Conservation (phyloP, 2,113 vertebrate species). For the Leucopsar rothschildi region DNA sequence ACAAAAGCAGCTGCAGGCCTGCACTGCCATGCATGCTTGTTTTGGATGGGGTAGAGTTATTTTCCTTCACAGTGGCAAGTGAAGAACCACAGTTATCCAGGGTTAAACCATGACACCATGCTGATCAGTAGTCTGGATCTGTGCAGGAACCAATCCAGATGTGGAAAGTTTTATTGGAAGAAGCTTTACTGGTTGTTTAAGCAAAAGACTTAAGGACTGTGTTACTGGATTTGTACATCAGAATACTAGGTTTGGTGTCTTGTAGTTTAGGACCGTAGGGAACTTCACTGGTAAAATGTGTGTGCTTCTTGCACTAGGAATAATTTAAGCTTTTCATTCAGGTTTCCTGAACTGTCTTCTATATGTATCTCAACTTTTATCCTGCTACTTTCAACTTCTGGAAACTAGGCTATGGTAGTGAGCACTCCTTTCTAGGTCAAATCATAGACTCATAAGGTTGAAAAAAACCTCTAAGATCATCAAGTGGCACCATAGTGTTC, state of each 20-base stretch:
- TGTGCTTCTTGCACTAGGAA: not conserved
- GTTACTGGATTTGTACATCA: not conserved
- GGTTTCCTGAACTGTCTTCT: not conserved
- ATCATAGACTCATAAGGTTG: not conserved
- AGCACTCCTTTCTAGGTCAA: not conserved
- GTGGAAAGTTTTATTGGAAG: not conserved
- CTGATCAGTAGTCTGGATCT: not conserved
- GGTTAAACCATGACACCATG: not conserved
- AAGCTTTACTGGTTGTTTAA: not conserved
- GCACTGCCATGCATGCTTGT: not conserved
- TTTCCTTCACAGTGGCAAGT: not conserved
- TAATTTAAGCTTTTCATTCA: not conserved
- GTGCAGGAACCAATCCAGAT: not conserved
- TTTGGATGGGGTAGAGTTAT: not conserved
- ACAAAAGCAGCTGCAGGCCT: not conserved
- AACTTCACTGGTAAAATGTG: not conserved
- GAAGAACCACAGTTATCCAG: not conserved
- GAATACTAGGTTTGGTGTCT: not conserved
- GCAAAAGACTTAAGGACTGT: not conserved
- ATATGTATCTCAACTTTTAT: not conserved
- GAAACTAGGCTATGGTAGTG: not conserved
- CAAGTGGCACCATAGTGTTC: not conserved
- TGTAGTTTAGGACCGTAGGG: not conserved
- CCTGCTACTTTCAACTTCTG: not conserved
- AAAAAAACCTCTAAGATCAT: not conserved